These are phyloP conservation scores for Caenorhabditis plicata DNA, from an alignment of 2,888 invertebrate genomes.

Conservation along the genomic window DNA sequence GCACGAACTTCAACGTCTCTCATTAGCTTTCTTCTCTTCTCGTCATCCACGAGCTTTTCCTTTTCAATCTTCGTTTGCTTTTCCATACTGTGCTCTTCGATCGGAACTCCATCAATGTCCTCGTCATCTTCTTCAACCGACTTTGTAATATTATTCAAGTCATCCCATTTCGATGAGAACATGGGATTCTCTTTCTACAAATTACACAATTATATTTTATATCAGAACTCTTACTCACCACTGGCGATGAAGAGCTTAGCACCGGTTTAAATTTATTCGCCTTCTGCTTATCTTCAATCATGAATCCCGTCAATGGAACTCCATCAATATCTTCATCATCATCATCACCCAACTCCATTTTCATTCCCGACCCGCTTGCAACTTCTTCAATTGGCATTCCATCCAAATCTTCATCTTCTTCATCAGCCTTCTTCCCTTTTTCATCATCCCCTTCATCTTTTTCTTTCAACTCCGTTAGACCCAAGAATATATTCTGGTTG, in stretches of 20 bases:
- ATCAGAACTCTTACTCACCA: constrained; percentile 1
- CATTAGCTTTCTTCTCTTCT: constrained; percentile 18
- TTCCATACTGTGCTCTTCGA: not conserved
- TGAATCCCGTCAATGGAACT: constrained; percentile 31
- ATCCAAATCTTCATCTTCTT: constrained; percentile 36
- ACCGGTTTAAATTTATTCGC: constrained; percentile 7
- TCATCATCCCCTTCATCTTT: not conserved
- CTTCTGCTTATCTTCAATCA: too few species aligned
- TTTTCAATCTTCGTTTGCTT: not conserved
- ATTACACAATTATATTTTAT: not conserved
- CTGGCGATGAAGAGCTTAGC: too few species aligned
- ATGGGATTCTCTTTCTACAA: constrained; percentile 6
- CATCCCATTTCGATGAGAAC: constrained; percentile 25
- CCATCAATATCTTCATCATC: constrained; percentile 47
- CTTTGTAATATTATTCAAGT: constrained; percentile 1
- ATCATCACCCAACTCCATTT: constrained; percentile 5
- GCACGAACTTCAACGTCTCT: constrained; percentile 54
- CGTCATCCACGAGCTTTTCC: constrained; percentile 4
- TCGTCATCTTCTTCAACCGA: constrained; percentile 8
- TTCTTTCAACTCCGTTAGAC: constrained; percentile 69
- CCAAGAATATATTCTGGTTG: constrained; percentile 86
- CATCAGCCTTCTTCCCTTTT: constrained; percentile 1
- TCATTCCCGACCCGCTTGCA: not conserved
- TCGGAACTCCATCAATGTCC: constrained; percentile 15
- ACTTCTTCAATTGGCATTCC: constrained; percentile 24